Evolutionary conservation across 2,113 vertebrate species (phyloP), one percentile per base, ranked within the genome.

Genomic region (Ochotona curzoniae): DNA sequence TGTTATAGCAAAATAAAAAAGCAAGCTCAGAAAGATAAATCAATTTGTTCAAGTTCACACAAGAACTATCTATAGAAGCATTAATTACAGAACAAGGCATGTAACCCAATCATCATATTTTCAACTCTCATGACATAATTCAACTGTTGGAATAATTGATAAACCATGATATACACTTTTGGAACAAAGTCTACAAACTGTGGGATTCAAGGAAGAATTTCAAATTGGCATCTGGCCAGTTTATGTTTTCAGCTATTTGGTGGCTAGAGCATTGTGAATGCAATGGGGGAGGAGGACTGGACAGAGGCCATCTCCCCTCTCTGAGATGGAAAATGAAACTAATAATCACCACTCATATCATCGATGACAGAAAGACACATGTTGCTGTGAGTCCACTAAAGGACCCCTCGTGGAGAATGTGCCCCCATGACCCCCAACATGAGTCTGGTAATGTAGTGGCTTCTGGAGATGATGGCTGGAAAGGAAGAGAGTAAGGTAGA

Each of bases 21-120:
- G 38, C 38, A 81, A 91, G 20, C 23, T 49, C n/a, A 96, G 76
- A 70, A 69, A 93, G 51, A 28, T 18, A 5, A 80, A 80, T 75
- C 32, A 54, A 75, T 32, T 70, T 13, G 1, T 69, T 49, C 1
- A 64, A 60, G 49, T 35, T 78, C 49, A 83, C 38, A 57, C 0
- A 83, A 28, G 12, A 91, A 83, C 82, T 21, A 88, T 30, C 80
- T 66, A 71, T 0, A 81, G n/a, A 78, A n/a, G 73, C 66, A 83
- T 20, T 7, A 64, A 23, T 30, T 8, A 83, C 23, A 35, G 10
- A 67, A 32, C 23, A 32, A 82, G 23, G 14, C 26, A 64, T 32
- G 28, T 35, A 74, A 57, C 14, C 74, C 28, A 66, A 23, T 35
- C 28, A 60, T 30, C 21, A 8, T 18, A 60, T 81, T 47, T 60